Conservation (phyloP, 2,797 vertebrate genomes). For the Gadopsis marmoratus region DNA sequence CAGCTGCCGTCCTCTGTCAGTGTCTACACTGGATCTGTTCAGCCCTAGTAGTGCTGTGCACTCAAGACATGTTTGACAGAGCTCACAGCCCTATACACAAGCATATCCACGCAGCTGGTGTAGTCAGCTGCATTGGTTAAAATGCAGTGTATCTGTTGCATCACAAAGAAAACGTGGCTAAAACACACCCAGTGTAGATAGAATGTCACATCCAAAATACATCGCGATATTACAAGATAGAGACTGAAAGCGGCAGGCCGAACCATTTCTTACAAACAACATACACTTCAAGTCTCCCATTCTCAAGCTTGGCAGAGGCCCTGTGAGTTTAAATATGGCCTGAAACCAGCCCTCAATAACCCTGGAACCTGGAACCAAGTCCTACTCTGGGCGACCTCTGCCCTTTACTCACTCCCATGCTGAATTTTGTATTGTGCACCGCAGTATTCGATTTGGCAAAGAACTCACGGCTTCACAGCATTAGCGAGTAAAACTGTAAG, state of each 20-base stretch:
- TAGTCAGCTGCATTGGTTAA: slow-evolving; percentile 7
- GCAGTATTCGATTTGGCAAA: not conserved
- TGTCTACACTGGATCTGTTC: slow-evolving; percentile 37
- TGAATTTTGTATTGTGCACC: not conserved
- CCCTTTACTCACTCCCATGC: not conserved
- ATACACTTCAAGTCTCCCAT: not conserved
- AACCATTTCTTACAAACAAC: not conserved
- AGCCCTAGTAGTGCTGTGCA: slow-evolving; percentile 31
- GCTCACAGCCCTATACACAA: slow-evolving; percentile 22
- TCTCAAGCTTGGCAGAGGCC: not conserved
- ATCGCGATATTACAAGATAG: not conserved
- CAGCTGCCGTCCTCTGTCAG: slow-evolving; percentile 52
- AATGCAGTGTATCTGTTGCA: not conserved
- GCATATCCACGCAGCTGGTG: slow-evolving; percentile 11
- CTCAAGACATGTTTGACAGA: slow-evolving; percentile 47
- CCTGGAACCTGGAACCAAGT: not conserved
- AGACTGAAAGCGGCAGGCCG: not conserved
- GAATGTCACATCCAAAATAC: slow-evolving; percentile 1
- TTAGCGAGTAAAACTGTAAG: not conserved
- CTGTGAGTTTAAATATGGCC: not conserved
- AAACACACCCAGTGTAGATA: not conserved
- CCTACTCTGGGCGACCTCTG: not conserved
- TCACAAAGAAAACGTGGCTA: not conserved
- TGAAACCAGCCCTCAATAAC: not conserved
- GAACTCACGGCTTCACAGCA: not conserved